Evolutionary conservation across 2,113 vertebrate species (phyloP).

Genomic region (Erythrocercus mccallii): DNA sequence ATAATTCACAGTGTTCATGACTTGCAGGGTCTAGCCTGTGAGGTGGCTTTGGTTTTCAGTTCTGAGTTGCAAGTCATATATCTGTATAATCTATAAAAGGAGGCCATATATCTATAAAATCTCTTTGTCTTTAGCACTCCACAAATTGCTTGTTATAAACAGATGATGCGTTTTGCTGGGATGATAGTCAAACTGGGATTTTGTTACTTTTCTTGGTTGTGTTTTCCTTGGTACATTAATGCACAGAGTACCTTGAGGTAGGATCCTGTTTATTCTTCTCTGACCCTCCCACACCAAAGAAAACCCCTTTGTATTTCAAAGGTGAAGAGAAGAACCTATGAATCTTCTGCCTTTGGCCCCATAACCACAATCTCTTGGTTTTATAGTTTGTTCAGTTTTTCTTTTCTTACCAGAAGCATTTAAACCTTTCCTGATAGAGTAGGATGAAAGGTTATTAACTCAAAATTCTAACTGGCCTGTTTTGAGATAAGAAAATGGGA

Average conservation of each 20-base stretch:
- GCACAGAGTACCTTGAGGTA: background rate
- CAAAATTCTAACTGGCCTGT: background rate
- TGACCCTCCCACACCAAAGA: background rate
- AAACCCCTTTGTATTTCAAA: background rate
- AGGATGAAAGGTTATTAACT: background rate
- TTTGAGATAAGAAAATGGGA: background rate
- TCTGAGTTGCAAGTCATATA: background rate
- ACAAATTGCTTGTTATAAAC: background rate
- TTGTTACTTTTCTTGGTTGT: background rate
- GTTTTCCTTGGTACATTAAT: background rate
- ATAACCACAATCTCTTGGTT: background rate
- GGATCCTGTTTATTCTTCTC: background rate
- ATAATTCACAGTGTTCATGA: background rate
- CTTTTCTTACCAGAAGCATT: background rate
- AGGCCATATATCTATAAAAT: background rate
- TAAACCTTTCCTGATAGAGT: background rate
- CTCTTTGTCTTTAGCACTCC: background rate
- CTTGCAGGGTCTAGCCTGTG: background rate
- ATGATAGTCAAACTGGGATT: too few relatives aligned
- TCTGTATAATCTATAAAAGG: too few relatives aligned
- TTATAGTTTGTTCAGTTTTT: background rate
- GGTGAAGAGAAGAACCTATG: constrained; percentile 38
- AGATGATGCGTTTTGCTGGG: background rate
- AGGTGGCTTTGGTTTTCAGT: background rate
- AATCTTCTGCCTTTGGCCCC: background rate